A percentile compares a stretch with the other conserved stretches of the same genome.
These are phyloP conservation scores for Elanoides forficatus DNA, from an alignment of 2,113 vertebrate genomes.

Conservation along the genomic window DNA sequence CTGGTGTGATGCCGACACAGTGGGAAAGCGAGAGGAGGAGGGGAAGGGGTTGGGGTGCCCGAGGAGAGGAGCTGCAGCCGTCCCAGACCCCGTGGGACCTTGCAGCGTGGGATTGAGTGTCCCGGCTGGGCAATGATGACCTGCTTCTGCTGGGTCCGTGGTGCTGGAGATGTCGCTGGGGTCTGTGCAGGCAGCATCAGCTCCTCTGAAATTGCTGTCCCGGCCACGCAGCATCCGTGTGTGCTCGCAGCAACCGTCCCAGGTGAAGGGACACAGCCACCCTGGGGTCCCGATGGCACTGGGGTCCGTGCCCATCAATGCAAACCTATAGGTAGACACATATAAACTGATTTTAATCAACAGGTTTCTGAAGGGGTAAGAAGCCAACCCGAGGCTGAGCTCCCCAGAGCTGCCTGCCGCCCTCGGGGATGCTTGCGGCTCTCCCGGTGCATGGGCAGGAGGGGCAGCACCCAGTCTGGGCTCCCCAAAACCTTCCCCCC, in stretches of 20 bases:
- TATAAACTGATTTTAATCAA: rapidly evolving
- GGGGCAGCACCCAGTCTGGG: not conserved
- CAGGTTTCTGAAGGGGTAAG: not conserved
- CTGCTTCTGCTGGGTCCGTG: not conserved
- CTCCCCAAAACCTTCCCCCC: not conserved
- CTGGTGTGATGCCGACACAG: rapidly evolving
- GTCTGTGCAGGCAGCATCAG: rapidly evolving
- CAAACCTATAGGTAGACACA: not conserved
- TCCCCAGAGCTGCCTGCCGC: too few species aligned
- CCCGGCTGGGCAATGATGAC: rapidly evolving
- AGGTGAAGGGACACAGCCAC: rapidly evolving
- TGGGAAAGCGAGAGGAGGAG: not conserved
- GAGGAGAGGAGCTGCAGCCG: rapidly evolving
- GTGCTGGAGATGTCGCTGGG: not conserved
- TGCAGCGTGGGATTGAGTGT: rapidly evolving
- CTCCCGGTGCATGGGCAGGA: rapidly evolving
- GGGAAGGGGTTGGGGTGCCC: rapidly evolving
- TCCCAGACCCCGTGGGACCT: rapidly evolving
- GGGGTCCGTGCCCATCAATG: rapidly evolving
- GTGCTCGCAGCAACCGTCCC: rapidly evolving
- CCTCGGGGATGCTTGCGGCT: rapidly evolving
- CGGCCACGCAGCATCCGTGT: rapidly evolving
- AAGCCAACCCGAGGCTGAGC: not conserved
- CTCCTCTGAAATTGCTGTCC: rapidly evolving
- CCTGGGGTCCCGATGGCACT: rapidly evolving